A percentile compares a stretch with the other conserved stretches of the same genome.
These are phyloP conservation scores for Trichechus manatus DNA, from an alignment of 2,113 vertebrate genomes.

Conservation along the genomic window DNA sequence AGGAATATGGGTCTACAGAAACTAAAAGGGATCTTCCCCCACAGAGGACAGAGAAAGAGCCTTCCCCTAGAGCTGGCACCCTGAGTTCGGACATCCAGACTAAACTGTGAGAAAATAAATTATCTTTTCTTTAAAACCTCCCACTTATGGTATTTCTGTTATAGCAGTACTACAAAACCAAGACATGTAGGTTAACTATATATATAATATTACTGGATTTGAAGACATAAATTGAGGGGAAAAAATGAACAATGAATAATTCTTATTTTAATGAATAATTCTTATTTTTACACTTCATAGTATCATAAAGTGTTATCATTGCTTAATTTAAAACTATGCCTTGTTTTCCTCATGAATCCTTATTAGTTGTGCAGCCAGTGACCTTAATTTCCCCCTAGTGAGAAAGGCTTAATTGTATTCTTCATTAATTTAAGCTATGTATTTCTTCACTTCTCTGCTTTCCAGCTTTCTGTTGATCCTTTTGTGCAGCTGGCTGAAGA, in stretches of 20 bases:
- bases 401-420: neutral
- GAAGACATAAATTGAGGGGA: neutral
- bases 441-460: neutral
- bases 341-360: neutral
- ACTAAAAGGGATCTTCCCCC: too few species aligned
- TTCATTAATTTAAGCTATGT: neutral
- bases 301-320: neutral
- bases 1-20: too few species aligned
- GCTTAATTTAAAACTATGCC: neutral
- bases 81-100: too few species aligned
- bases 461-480: neutral
- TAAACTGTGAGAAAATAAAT: too few species aligned
- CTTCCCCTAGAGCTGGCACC: too few species aligned
- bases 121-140: too few species aligned
- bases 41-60: too few species aligned
- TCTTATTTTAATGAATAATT: neutral
- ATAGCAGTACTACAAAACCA: too few species aligned
- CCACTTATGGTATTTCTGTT: too few species aligned
- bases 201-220: neutral
- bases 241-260: neutral
- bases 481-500: neutral
- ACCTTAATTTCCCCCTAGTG: neutral
- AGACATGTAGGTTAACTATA: neutral
- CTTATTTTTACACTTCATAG: neutral
- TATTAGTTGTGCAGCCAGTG: neutral